Evolutionary conservation across 1,140 invertebrate species (phyloP).

Genomic region (Drosophila bocki): DNA sequence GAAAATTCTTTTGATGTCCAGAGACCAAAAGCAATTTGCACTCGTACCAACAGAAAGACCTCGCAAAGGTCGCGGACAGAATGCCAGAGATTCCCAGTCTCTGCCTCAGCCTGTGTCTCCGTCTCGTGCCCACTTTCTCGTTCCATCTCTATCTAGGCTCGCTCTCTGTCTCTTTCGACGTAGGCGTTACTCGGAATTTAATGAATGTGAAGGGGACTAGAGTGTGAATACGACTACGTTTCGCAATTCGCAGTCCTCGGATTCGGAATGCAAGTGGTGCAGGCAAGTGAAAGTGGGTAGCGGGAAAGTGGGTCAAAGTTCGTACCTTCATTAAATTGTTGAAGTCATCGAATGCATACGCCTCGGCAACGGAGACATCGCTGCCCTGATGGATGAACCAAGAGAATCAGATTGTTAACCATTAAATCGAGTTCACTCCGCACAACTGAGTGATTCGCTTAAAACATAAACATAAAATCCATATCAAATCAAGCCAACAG

Average conservation of each 20-base stretch:
- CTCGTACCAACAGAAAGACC: slow-evolving; percentile 19
- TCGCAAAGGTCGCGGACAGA: slow-evolving; percentile 43
- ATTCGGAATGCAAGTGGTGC: slow-evolving; percentile 36
- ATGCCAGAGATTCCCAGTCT: slow-evolving; percentile 39
- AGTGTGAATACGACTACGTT: slow-evolving; percentile 52
- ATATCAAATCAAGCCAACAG: slow-evolving; percentile 31
- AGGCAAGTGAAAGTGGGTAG: background rate
- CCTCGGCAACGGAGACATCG: slow-evolving; percentile 81
- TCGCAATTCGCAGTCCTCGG: slow-evolving; percentile 19
- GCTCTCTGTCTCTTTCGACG: slow-evolving; percentile 2
- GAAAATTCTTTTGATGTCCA: slow-evolving; percentile 72
- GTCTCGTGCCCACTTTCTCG: background rate
- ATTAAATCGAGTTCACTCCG: slow-evolving; percentile 39
- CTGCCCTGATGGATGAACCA: slow-evolving; percentile 64
- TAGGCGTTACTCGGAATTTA: slow-evolving; percentile 58
- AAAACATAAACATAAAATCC: slow-evolving; percentile 41
- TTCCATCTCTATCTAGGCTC: background rate
- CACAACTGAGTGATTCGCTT: slow-evolving; percentile 34
- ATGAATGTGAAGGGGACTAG: slow-evolving; percentile 59
- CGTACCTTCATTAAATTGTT: slow-evolving; percentile 85
- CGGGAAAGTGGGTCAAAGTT: slow-evolving; percentile 67
- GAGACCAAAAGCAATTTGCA: slow-evolving; percentile 56
- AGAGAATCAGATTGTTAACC: slow-evolving; percentile 41
- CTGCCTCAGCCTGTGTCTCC: background rate
- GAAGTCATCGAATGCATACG: slow-evolving; percentile 84